Evolutionary conservation across 2,888 invertebrate genomes (phyloP).

Genomic region (Standfussiana lucernea): DNA sequence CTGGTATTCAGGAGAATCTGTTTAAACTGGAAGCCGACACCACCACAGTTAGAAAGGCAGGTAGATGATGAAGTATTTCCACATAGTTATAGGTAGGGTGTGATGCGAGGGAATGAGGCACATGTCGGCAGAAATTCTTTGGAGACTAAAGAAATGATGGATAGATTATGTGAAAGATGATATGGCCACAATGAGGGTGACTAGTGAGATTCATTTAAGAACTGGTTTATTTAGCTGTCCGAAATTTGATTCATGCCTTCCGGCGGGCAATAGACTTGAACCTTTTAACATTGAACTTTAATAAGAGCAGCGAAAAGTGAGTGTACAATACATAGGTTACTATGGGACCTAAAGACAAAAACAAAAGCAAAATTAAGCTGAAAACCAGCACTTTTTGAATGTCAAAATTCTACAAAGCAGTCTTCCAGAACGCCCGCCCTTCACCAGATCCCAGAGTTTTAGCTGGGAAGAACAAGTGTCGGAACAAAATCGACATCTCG

Average conservation of each 20-base stretch:
- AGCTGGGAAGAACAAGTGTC: not conserved
- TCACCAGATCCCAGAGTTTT: too few relatives aligned
- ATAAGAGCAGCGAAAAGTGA: too few relatives aligned
- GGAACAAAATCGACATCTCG: not conserved
- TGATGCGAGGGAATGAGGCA: too few relatives aligned
- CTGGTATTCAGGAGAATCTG: too few relatives aligned
- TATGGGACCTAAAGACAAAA: not conserved
- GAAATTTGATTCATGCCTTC: not conserved
- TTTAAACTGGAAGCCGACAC: too few relatives aligned
- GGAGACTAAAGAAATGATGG: too few relatives aligned
- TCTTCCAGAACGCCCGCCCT: not conserved
- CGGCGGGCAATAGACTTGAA: not conserved
- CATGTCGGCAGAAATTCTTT: too few relatives aligned
- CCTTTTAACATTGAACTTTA: too few relatives aligned
- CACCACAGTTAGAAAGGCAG: too few relatives aligned
- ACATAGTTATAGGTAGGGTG: too few relatives aligned
- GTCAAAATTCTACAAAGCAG: not conserved
- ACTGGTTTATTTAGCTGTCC: too few relatives aligned
- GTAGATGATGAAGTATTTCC: too few relatives aligned
- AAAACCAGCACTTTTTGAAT: not conserved
- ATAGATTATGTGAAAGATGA: not conserved
- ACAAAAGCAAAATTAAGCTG: not conserved
- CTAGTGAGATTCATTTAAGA: not conserved
- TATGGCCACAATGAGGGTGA: not conserved
- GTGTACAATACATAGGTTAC: not conserved